phyloP scores from a whole-genome alignment of 64 coral and sea anemone genomes.

The Dendrophyllia cribrosa region DNA sequence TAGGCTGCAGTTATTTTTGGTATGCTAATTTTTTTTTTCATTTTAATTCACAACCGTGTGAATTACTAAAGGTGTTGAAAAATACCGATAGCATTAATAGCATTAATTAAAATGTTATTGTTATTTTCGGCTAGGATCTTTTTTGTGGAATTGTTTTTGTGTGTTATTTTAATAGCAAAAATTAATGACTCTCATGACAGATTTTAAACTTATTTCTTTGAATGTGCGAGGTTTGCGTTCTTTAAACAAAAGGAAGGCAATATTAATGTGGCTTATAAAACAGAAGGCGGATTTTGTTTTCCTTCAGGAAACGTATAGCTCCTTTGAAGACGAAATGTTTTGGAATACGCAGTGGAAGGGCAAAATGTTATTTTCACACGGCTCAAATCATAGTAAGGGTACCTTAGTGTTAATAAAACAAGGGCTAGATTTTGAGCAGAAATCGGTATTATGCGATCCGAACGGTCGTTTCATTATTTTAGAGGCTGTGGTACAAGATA shows the following conservation, averaged over 20 bases:
- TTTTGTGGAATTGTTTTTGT: conserved; percentile 8
- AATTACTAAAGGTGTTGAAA: neutral
- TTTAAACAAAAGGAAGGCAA: conserved; percentile 41
- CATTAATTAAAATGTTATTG: conserved; percentile 10
- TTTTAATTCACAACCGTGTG: neutral
- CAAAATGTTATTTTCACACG: conserved; percentile 68
- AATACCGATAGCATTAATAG: neutral
- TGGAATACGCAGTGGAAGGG: conserved; percentile 75
- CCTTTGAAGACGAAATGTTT: conserved; percentile 42
- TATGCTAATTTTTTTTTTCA: conserved; percentile 8
- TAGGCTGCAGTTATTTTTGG: conserved; percentile 9
- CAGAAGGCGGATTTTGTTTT: conserved; percentile 77
- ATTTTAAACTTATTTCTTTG: conserved; percentile 66
- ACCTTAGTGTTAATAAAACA: conserved; percentile 20
- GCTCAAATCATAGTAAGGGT: conserved; percentile 60
- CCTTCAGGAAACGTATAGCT: conserved; percentile 72
- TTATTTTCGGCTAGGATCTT: neutral
- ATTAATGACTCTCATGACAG: neutral
- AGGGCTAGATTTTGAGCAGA: conserved; percentile 50
- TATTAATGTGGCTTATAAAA: conserved; percentile 61
- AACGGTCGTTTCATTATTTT: conserved; percentile 61
- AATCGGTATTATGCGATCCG: conserved; percentile 15
- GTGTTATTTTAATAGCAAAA: conserved; percentile 17
- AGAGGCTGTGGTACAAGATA: conserved; percentile 54
- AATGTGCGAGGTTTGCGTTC: conserved; percentile 66